Conservation (phyloP, 2,888 invertebrate genomes). For the Drosophila paucipuncta region DNA sequence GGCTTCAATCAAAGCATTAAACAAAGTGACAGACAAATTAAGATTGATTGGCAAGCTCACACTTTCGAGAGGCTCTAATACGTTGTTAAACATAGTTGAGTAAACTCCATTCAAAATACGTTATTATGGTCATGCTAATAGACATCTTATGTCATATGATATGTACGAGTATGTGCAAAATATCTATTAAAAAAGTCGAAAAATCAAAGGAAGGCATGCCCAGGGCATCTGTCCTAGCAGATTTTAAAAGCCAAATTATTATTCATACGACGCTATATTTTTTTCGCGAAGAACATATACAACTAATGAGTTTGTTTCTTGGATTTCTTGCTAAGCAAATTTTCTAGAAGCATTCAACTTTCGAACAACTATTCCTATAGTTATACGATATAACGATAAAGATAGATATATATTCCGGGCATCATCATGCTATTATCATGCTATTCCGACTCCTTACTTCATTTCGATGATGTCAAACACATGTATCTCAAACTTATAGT, state of each 20-base stretch:
- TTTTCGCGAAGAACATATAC: not conserved
- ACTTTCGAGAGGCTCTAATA: conserved; percentile 10
- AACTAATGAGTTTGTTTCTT: not conserved
- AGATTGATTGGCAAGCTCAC: conserved; percentile 42
- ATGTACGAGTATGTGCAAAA: not conserved
- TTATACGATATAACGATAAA: not conserved
- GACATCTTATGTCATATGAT: not conserved
- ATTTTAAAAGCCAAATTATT: not conserved
- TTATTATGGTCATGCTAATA: conserved; percentile 10
- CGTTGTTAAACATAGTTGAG: conserved; percentile 14
- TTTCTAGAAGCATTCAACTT: not conserved
- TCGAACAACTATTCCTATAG: not conserved
- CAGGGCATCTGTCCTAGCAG: not conserved
- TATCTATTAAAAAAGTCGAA: not conserved
- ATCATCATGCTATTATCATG: not conserved
- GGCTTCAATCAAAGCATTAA: conserved; percentile 30
- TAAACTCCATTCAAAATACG: not conserved
- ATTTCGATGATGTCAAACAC: not conserved
- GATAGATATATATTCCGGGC: not conserved
- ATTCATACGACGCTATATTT: not conserved
- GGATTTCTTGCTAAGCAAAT: not conserved
- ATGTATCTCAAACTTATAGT: not conserved
- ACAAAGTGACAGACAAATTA: conserved; percentile 46
- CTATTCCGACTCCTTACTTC: not conserved
- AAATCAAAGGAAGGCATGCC: not conserved